These are phyloP conservation scores for Scomber japonicus DNA, from an alignment of 2,113 vertebrate species.

Conservation along the genomic window DNA sequence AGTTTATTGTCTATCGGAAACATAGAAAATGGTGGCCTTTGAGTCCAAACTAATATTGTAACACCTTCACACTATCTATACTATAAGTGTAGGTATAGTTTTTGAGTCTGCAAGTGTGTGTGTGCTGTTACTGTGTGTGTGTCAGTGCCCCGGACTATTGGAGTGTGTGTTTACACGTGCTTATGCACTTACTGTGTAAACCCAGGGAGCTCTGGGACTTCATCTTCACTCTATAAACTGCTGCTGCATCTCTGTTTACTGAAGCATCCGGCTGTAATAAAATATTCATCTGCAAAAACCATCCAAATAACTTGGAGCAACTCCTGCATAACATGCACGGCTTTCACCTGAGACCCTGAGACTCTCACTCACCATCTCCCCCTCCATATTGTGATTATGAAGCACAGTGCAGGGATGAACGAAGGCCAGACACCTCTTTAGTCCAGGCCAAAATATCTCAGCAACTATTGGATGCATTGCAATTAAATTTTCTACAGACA, in stretches of 20 bases:
- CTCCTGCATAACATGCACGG: slow-evolving; percentile 48
- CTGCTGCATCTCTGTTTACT: slow-evolving; percentile 77
- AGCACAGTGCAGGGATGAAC: neutral
- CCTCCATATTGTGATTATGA: slow-evolving; percentile 9
- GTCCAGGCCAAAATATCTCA: no score
- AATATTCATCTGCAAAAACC: slow-evolving; percentile 82
- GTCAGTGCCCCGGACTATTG: neutral
- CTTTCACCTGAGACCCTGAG: slow-evolving; percentile 69
- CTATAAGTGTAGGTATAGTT: neutral
- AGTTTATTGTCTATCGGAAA: slow-evolving; percentile 30
- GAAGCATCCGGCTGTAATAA: slow-evolving; percentile 80
- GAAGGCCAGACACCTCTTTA: neutral
- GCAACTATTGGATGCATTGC: neutral
- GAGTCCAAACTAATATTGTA: slow-evolving; percentile 9
- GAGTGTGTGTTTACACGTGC: slow-evolving; percentile 51
- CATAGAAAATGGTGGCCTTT: slow-evolving; percentile 27
- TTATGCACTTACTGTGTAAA: slow-evolving; percentile 53
- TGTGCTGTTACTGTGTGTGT: slow-evolving; percentile 9
- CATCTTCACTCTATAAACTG: slow-evolving; percentile 71
- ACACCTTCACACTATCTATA: neutral
- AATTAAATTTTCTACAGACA: neutral
- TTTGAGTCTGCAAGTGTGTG: neutral
- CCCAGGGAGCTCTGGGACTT: slow-evolving; percentile 49
- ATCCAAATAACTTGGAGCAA: slow-evolving; percentile 73
- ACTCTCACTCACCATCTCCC: slow-evolving; percentile 11